phyloP scores from a whole-genome alignment of 2,888 invertebrate species.

The Cataglyphis cursor region DNA sequence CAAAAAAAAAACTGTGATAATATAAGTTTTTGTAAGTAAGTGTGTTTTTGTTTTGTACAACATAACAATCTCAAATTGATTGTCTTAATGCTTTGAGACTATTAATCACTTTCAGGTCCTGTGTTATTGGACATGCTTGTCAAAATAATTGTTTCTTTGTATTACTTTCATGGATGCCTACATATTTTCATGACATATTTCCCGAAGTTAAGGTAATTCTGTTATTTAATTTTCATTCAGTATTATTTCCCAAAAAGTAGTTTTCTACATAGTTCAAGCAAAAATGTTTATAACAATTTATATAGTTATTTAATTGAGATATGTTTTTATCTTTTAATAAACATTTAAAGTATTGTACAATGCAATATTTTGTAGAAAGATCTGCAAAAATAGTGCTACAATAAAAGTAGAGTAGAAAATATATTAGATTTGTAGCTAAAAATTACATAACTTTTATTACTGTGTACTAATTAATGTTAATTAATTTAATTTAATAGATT shows the following conservation, averaged over 20 bases:
- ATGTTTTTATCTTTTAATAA: neutral
- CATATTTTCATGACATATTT: conserved; percentile 91
- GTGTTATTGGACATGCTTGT: conserved; percentile 91
- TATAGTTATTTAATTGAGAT: neutral
- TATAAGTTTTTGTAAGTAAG: neutral
- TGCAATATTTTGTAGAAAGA: conserved; percentile 2
- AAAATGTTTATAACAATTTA: neutral
- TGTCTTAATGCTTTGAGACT: neutral
- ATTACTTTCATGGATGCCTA: conserved; percentile 91
- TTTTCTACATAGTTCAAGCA: neutral
- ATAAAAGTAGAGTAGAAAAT: neutral
- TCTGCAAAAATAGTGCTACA: neutral
- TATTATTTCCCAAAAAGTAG: neutral
- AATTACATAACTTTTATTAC: conserved; percentile 4
- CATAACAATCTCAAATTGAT: neutral
- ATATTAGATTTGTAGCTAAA: neutral
- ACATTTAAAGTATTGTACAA: neutral
- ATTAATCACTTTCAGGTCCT: conserved; percentile 87
- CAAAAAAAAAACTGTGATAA: conserved; percentile 11
- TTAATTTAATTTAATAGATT: conserved; percentile 84
- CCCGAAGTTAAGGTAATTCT: conserved; percentile 88
- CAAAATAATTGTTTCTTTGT: conserved; percentile 92
- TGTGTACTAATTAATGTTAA: conserved; percentile 1
- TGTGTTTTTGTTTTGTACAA: neutral
- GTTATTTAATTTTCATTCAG: conserved; percentile 3